Evolutionary conservation across 2,797 vertebrate species (phyloP).

Genomic region (Threskiornis aethiopicus): DNA sequence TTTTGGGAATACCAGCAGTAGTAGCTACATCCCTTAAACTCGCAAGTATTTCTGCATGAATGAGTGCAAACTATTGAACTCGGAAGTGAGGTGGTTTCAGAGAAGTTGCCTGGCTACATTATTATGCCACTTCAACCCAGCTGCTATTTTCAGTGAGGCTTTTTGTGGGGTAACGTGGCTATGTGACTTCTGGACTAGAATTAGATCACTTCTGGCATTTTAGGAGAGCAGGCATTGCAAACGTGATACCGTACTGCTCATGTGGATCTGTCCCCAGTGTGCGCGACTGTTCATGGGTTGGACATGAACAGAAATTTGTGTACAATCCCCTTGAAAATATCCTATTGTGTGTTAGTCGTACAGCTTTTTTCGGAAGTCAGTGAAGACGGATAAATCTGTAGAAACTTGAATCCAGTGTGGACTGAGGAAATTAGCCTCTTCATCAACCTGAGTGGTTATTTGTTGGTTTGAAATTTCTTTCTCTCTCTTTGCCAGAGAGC

Average conservation of each 20-base stretch:
- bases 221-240: not conserved
- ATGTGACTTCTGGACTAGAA: not conserved
- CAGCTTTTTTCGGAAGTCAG: not conserved
- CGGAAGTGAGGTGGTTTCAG: not conserved
- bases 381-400: not conserved
- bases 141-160: not conserved
- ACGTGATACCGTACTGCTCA: not conserved
- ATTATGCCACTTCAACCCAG: not conserved
- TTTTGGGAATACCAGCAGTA: not conserved
- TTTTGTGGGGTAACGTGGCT: not conserved
- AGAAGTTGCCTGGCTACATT: not conserved
- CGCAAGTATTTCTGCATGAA: conserved; percentile 9
- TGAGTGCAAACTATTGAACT: not conserved
- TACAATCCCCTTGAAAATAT: not conserved
- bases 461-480: not conserved
- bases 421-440: not conserved
- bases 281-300: not conserved
- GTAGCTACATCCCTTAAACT: not conserved
- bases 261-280: not conserved
- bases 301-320: not conserved
- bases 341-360: not conserved
- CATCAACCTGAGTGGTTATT: not conserved
- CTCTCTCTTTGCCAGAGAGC: not conserved
- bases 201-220: not conserved
- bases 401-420: not conserved